These are phyloP conservation scores for Pristionchus japonicus DNA, from an alignment of 2,888 invertebrate species.

Conservation along the genomic window DNA sequence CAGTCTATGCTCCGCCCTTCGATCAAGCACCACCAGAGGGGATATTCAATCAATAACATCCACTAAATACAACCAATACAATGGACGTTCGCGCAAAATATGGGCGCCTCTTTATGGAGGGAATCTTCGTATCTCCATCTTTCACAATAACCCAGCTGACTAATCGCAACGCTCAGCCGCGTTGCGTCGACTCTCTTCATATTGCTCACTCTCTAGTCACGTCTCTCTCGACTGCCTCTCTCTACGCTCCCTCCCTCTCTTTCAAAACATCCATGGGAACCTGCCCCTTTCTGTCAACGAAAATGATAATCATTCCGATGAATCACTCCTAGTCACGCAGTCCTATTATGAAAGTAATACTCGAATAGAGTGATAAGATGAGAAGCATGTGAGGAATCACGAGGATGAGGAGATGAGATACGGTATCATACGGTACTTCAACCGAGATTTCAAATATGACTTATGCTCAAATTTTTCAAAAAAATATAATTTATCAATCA, in stretches of 20 bases:
- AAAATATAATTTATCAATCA: not conserved
- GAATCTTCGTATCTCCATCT: not conserved
- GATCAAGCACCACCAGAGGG: not conserved
- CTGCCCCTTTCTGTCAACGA: slow-evolving; percentile 16
- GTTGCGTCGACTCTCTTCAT: not conserved
- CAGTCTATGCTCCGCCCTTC: not conserved
- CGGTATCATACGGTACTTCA: not conserved
- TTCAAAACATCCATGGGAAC: slow-evolving; percentile 15
- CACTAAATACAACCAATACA: not conserved
- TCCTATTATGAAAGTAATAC: not conserved
- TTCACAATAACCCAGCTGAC: slow-evolving; percentile 20
- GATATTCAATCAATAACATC: not conserved
- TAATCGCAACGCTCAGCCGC: not conserved
- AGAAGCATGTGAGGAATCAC: not conserved
- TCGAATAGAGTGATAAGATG: not conserved
- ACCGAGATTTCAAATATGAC: not conserved
- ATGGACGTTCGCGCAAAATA: not conserved
- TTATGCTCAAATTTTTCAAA: not conserved
- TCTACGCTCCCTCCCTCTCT: not conserved
- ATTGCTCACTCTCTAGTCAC: not conserved
- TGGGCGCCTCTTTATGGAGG: not conserved
- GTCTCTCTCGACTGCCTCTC: not conserved
- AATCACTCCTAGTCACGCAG: not conserved
- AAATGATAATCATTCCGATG: not conserved
- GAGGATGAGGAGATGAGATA: not conserved